These are phyloP conservation scores for Myripristis murdjan DNA, from an alignment of 2,797 vertebrate species.

Conservation along the genomic window DNA sequence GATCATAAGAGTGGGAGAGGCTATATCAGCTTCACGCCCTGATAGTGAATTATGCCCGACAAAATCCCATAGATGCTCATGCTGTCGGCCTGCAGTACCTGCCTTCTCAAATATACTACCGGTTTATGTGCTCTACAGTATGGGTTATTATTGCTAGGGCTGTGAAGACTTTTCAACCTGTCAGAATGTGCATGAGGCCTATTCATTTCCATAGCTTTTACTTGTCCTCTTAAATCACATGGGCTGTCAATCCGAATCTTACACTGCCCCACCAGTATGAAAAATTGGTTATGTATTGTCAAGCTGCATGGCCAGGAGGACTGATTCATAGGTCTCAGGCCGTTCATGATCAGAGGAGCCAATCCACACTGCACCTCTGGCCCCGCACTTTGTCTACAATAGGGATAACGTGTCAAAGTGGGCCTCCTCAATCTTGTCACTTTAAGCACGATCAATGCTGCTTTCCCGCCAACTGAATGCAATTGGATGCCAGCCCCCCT, in stretches of 20 bases:
- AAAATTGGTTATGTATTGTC: conserved; percentile 64
- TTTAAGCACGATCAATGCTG: conserved; percentile 84
- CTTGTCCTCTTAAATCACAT: conserved; percentile 67
- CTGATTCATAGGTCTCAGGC: conserved; percentile 62
- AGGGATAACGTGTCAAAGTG: conserved; percentile 77
- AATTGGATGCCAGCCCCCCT: conserved; percentile 61
- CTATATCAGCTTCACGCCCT: conserved; percentile 61
- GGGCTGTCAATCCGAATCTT: conserved; percentile 40
- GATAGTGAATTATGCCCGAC: conserved; percentile 73
- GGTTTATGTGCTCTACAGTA: conserved; percentile 25
- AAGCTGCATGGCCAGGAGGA: conserved; percentile 12
- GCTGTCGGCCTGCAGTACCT: conserved; percentile 42
- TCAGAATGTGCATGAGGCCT: conserved; percentile 45
- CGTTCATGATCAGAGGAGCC: conserved; percentile 66
- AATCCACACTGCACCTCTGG: conserved; percentile 54
- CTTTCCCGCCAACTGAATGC: conserved; percentile 63
- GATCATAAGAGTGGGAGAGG: conserved; percentile 65
- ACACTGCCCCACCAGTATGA: conserved; percentile 36
- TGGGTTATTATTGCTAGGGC: conserved; percentile 45
- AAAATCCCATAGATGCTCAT: conserved; percentile 52
- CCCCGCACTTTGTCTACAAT: conserved; percentile 65
- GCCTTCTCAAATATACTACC: conserved; percentile 48
- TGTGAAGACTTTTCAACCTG: conserved; percentile 50
- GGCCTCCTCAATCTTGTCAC: conserved; percentile 84
- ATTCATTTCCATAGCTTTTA: conserved; percentile 65